Evolutionary conservation across 1,140 invertebrate species (phyloP), one percentile per base, ranked within the genome.

Genomic region (Rhysida immarginata): DNA sequence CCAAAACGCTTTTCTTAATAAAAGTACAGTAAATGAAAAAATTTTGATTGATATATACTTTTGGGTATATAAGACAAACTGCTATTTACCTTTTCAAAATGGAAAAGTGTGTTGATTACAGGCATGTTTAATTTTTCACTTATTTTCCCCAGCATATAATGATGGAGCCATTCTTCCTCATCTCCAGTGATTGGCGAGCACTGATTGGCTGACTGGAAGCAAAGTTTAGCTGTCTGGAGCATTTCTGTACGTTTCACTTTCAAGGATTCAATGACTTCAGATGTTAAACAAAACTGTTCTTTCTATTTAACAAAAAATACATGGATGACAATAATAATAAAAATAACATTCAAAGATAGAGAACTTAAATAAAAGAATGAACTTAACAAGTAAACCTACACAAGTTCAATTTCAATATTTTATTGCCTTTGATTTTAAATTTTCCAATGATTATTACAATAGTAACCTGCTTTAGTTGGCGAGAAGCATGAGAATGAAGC

Each of bases 81-180:
- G n/a, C n/a, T n/a, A n/a, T n/a, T n/a, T n/a, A n/a, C n/a, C n/a
- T n/a, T n/a, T n/a, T n/a, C n/a, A n/a, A n/a, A n/a, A n/a, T n/a
- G n/a, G n/a, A n/a, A n/a, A n/a, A n/a, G n/a, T n/a, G n/a, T n/a
- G n/a, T n/a, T n/a, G n/a, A n/a, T n/a, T n/a, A n/a, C n/a, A n/a
- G n/a, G n/a, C n/a, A n/a, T n/a, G n/a, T n/a, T n/a, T n/a, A 78
- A 77, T 66, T 93, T 94, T 66, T 93, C 87, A 0, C 81, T 76
- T 46, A 93, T 83, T 78, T 96, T 96, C 0, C 86, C 91, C 21
- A 94, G 72, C 84, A 95, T 92, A 64, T 94, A 95, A 65, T 89
- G 84, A 64, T 86, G 81, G 14, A 93, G 71, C 92, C 92, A 96
- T 46, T 80, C 71, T 65, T 91, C 87, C 41, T 78, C 76, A n/a